Base-by-base conservation (phyloP, 1,140 invertebrate species). In the Probaryconus sp. region DNA sequence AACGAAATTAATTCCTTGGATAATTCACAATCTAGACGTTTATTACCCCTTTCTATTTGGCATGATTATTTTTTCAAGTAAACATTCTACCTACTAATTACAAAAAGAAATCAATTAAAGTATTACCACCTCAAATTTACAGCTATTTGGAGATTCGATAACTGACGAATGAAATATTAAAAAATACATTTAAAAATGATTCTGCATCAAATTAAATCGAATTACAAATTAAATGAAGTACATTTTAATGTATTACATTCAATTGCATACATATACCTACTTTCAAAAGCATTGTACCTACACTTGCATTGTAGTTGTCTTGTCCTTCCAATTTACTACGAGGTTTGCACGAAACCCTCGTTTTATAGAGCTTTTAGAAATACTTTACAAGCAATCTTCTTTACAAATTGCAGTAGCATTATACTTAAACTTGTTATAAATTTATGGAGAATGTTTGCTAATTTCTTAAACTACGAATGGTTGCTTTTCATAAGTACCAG, bases 361-460 rank as follows among this genome's bases (percentile, higher is more conserved):
- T 63, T 51, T 51, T 63, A 63, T 63, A 74, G 48, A 35, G 71
- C 71, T 74, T 74, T 74, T 68, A 74, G 56, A 68, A 58, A 64
- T 38, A 64, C 37, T 68, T 63, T 61, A 43, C 11, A 9, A 67
- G 30, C 51, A 67, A 50, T 63, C 28, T 68, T 56, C 37, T 42
- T 71, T 74, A 64, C 50, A 55, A 68, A 64, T 56, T 33, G 50
- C 71, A 68, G 45, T 50, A 74, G 30, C 60, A 43, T 58, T 50
- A 53, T 55, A 48, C 61, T 67, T 68, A 28, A 55, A 74, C 43
- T 40, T 55, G 48, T 71, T 55, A 56, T 5, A n/a, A 71, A 37
- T 43, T 68, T 63, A 35, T 18, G 21, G 38, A 65, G 31, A 68
- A 71, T 68, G 42, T 68, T 72, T 70, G 35, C 35, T 73, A 18